Percentiles rank a stretch among this genome's conserved stretches.
Evolutionary conservation across 2,888 invertebrate genomes (phyloP).

Genomic region (Tyria jacobaeae): DNA sequence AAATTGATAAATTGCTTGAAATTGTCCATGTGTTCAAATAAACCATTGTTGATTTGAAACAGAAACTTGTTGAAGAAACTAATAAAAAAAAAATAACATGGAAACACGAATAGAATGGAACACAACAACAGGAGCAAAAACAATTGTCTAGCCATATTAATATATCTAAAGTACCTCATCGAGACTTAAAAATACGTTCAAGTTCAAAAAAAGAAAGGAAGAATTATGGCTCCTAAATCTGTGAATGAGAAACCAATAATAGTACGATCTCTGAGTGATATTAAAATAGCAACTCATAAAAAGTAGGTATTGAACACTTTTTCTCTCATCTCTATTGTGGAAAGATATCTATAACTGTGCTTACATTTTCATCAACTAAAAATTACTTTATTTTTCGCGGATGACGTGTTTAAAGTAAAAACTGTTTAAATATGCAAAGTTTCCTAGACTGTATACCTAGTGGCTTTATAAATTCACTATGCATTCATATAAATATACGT

Average conservation of each 20-base stretch:
- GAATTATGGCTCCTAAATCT: not conserved
- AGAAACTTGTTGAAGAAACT: not conserved
- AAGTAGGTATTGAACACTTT: not conserved
- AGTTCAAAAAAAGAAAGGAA: not conserved
- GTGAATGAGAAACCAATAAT: slow-evolving; percentile 3
- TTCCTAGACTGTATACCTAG: not conserved
- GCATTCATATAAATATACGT: not conserved
- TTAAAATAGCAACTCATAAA: not conserved
- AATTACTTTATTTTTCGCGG: not conserved
- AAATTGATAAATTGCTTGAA: not conserved
- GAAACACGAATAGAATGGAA: not conserved
- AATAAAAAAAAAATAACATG: not conserved
- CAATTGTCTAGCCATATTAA: not conserved
- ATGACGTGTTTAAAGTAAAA: not conserved
- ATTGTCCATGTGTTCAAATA: slow-evolving; percentile 23
- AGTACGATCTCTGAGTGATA: not conserved
- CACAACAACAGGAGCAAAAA: not conserved
- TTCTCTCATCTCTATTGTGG: not conserved
- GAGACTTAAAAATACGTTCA: not conserved
- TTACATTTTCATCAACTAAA: not conserved
- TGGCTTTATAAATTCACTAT: not conserved
- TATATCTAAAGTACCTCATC: not conserved
- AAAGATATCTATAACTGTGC: no score
- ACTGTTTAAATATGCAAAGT: not conserved
- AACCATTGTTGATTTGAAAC: not conserved